A percentile compares a stretch with the other conserved stretches of the same genome.
These are phyloP conservation scores for Poecilobothrus nobilitatus DNA, from an alignment of 2,888 invertebrate species.

Conservation along the genomic window DNA sequence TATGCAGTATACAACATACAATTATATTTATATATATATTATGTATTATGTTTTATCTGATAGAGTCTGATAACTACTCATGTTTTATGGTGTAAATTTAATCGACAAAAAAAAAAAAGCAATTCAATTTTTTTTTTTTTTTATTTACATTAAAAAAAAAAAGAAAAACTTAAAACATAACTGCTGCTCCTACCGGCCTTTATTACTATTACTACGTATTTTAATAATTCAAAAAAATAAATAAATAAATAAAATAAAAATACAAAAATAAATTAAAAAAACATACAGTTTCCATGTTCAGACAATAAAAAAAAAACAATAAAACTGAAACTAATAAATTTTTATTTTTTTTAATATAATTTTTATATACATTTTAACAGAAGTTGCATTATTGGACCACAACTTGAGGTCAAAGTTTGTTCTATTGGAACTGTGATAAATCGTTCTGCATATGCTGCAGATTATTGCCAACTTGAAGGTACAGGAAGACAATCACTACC, in stretches of 20 bases:
- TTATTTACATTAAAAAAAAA: neutral
- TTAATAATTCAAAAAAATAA: neutral
- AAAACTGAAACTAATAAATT: neutral
- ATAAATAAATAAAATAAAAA: too few relatives aligned
- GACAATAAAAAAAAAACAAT: neutral
- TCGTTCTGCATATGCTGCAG: constrained; percentile 59
- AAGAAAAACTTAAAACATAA: neutral
- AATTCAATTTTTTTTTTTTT: neutral
- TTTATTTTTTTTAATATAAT: constrained; percentile 18
- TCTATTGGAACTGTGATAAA: constrained; percentile 62
- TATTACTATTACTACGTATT: neutral
- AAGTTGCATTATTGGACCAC: constrained; percentile 73
- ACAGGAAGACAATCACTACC: constrained; percentile 48
- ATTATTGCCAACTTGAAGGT: constrained; percentile 71
- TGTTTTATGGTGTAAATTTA: too few relatives aligned
- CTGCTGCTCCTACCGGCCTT: neutral
- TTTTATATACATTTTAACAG: constrained; percentile 43
- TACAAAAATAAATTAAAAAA: too few relatives aligned
- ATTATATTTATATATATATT: too few relatives aligned
- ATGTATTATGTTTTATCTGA: too few relatives aligned
- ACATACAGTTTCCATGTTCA: neutral
- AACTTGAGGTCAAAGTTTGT: constrained; percentile 63
- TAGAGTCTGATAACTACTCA: too few relatives aligned
- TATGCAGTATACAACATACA: too few relatives aligned
- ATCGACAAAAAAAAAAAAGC: too few relatives aligned